A percentile compares a stretch with the other conserved stretches of the same genome.
phyloP scores from a whole-genome alignment of 2,797 vertebrate species.

The Poecile montanus region DNA sequence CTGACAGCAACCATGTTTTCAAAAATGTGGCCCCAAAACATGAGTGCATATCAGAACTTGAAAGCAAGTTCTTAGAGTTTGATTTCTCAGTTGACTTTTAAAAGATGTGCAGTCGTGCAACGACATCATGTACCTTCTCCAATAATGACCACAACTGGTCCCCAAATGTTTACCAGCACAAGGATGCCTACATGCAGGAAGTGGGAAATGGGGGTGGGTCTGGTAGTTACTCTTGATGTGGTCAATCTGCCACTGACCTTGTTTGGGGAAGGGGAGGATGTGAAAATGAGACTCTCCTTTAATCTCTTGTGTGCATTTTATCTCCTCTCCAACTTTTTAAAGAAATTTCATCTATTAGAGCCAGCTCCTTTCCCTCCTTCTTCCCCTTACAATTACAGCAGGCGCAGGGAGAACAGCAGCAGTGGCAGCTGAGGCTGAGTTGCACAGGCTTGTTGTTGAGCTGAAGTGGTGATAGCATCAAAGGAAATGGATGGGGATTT shows the following conservation, averaged over 20 bases:
- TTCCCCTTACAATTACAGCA: slow-evolving; percentile 60
- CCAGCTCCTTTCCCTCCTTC: slow-evolving; percentile 47
- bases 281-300: slow-evolving; percentile 78
- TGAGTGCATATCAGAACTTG: slow-evolving; percentile 43
- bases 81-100: slow-evolving; percentile 55
- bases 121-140: slow-evolving; percentile 58
- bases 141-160: slow-evolving; percentile 73
- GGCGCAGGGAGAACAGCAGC: not conserved
- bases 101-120: slow-evolving; percentile 75
- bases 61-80: slow-evolving; percentile 53
- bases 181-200: slow-evolving; percentile 81
- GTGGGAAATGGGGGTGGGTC: slow-evolving; percentile 78
- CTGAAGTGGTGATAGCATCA: slow-evolving; percentile 71
- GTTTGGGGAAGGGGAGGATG: slow-evolving; percentile 78
- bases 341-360: slow-evolving; percentile 51
- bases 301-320: slow-evolving; percentile 72
- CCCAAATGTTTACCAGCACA: slow-evolving; percentile 80
- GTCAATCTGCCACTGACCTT: slow-evolving; percentile 89
- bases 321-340: slow-evolving; percentile 69
- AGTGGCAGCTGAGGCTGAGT: slow-evolving; percentile 48
- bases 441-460: slow-evolving; percentile 67
- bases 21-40: slow-evolving; percentile 10
- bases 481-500: slow-evolving; percentile 71
- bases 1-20: slow-evolving; percentile 33
- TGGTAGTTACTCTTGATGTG: slow-evolving; percentile 91